phyloP scores from a whole-genome alignment of 2,888 invertebrate genomes.

The Hyposoter dolosus region DNA sequence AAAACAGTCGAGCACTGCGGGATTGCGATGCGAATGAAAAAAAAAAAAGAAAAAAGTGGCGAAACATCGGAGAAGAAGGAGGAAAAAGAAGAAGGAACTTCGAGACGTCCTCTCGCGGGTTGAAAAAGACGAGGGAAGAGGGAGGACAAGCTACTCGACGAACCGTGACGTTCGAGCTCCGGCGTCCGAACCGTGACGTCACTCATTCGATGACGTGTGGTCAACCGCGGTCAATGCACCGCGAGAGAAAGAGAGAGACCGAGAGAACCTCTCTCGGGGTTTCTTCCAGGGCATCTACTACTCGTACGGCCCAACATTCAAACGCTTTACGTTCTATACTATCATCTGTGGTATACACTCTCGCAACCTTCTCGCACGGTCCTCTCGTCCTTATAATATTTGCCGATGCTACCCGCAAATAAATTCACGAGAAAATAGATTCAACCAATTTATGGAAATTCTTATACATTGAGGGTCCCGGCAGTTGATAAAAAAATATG shows the following conservation, averaged over 20 bases:
- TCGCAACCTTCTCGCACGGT: background rate
- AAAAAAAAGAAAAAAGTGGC: conserved; percentile 2
- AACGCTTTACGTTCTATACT: conserved; percentile 29
- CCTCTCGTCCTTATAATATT: conserved; percentile 9
- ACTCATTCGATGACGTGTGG: conserved; percentile 84
- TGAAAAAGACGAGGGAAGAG: background rate
- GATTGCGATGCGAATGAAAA: background rate
- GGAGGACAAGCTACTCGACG: conserved; percentile 65
- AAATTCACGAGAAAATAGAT: background rate
- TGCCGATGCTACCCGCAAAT: background rate
- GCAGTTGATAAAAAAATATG: background rate
- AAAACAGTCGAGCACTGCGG: background rate
- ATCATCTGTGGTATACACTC: background rate
- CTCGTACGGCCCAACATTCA: conserved; percentile 21
- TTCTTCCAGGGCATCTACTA: conserved; percentile 79
- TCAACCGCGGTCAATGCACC: conserved; percentile 85
- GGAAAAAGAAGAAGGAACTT: conserved; percentile 58
- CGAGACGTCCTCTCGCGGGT: conserved; percentile 57
- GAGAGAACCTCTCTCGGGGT: conserved; percentile 63
- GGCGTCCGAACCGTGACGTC: conserved; percentile 80
- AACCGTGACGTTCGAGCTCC: conserved; percentile 77
- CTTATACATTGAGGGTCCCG: background rate
- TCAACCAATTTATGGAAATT: background rate
- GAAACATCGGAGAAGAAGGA: conserved; percentile 7
- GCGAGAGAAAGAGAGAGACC: conserved; percentile 57